Base-by-base conservation (phyloP, 2,888 invertebrate species). In the Heliconius erato region DNA sequence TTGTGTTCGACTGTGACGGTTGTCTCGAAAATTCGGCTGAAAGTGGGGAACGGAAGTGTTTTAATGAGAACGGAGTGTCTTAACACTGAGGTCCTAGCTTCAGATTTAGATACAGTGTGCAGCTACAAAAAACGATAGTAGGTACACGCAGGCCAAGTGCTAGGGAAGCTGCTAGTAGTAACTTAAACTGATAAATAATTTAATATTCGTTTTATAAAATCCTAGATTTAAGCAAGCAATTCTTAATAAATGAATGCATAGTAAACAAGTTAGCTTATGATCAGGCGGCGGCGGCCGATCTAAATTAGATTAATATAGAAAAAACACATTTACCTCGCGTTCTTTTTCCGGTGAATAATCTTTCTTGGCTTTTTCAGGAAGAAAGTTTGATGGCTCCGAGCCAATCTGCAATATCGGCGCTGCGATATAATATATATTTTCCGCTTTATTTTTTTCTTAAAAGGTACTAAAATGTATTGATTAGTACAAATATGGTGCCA, bases 331-430 rank as follows among this genome's bases (percentile, higher is more conserved):
- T 76, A 40, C 76, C 40, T 7, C 63, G 9, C 35, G 14, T 40
- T 76, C 76, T 35, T 35, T 63, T 76, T 26, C 63, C 63, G 16
- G 76, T 76, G 63, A 76, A 76, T 76, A 76, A 63, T 76, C 76
- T 76, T n/a, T 63, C 76, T 76, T 35, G 63, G 35, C 26, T 63
- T 35, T 76, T 63, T n/a, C 16, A 63, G 23, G 40, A 76, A 59
- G 63, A 40, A 76, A 76, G 7, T 40, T 16, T 35, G 63, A 76
- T 63, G 40, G 63, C 76, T 63, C 35, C 76, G 35, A 76, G 63
- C 35, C 76, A 63, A 63, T 63, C 63, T 63, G 16, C 35, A 40
- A 59, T 76, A 76, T 76, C 59, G 74, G 5, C 59, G n/a, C 35
- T 26, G 4, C 63, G 35, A 76, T 63, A 26, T 4, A 35, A 76